Evolutionary conservation across 2,888 invertebrate species (phyloP).

Genomic region (Athalia rosae): DNA sequence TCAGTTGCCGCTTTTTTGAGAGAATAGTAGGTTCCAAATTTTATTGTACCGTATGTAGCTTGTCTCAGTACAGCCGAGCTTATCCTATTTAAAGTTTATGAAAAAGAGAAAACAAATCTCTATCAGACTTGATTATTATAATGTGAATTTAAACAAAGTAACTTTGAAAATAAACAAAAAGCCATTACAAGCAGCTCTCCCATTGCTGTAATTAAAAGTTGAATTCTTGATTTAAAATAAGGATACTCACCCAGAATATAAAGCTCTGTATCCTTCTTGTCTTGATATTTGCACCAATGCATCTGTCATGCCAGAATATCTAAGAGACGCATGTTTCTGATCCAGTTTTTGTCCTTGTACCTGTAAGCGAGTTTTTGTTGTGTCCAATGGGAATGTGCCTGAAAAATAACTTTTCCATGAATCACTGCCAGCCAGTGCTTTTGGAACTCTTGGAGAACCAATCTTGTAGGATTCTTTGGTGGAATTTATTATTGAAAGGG

Average conservation of each 20-base stretch:
- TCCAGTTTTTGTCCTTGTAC: conserved; percentile 94
- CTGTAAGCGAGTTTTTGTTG: conserved; percentile 95
- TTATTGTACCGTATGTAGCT: conserved; percentile 96
- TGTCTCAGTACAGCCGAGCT: conserved; percentile 94
- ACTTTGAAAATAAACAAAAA: background rate
- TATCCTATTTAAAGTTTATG: conserved; percentile 79
- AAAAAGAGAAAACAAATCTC: conserved; percentile 2
- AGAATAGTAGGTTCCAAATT: conserved; percentile 96
- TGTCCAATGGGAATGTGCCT: conserved; percentile 98
- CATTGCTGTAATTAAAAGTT: background rate
- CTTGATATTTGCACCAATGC: conserved; percentile 89
- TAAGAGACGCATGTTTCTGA: conserved; percentile 82
- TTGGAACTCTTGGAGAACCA: background rate
- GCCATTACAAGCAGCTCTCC: conserved; percentile 23
- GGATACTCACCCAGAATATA: conserved; percentile 87
- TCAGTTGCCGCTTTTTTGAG: conserved; percentile 80
- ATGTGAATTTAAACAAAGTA: background rate
- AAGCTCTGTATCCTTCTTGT: conserved; percentile 89
- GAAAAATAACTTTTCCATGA: conserved; percentile 51
- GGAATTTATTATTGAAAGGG: background rate
- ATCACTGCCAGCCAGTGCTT: background rate
- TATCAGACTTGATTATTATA: background rate
- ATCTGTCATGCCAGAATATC: conserved; percentile 94
- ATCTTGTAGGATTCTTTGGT: background rate
- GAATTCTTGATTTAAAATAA: conserved; percentile 14